phyloP scores from a whole-genome alignment of 2,888 invertebrate species.

The Drosophila pseudotakahashii region DNA sequence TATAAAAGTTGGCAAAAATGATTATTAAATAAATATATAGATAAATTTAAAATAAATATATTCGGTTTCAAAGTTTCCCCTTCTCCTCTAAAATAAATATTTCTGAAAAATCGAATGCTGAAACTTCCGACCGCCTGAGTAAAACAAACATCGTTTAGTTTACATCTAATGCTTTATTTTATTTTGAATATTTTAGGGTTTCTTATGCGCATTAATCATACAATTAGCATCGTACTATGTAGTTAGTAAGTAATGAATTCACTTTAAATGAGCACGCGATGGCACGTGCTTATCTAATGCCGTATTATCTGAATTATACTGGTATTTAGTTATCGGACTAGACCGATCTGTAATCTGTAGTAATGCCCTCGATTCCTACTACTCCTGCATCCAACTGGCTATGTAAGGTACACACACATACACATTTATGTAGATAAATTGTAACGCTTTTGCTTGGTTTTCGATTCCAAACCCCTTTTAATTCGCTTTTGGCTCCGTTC shows the following conservation, averaged over 20 bases:
- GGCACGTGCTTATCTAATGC: slow-evolving; percentile 17
- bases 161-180: slow-evolving; percentile 80
- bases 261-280: slow-evolving; percentile 32
- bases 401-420: slow-evolving; percentile 44
- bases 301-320: slow-evolving; percentile 31
- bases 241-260: slow-evolving; percentile 66
- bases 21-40: too few relatives aligned
- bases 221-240: slow-evolving; percentile 65
- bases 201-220: slow-evolving; percentile 68
- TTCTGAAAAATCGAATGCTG: background rate
- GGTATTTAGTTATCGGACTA: slow-evolving; percentile 12
- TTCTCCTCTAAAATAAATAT: too few relatives aligned
- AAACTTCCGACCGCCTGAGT: background rate
- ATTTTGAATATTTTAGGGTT: slow-evolving; percentile 69
- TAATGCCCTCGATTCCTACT: slow-evolving; percentile 22
- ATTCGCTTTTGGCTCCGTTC: slow-evolving; percentile 23
- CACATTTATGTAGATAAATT: slow-evolving; percentile 43
- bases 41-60: too few relatives aligned
- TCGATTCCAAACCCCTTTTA: background rate
- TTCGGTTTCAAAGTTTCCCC: too few relatives aligned
- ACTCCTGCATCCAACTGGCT: slow-evolving; percentile 17
- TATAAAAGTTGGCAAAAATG: too few relatives aligned
- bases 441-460: slow-evolving; percentile 33
- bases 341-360: slow-evolving; percentile 30
- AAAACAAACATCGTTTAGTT: slow-evolving; percentile 47